Percentiles rank a stretch among this genome's conserved stretches.
Conservation (phyloP, 2,113 vertebrate genomes). For the Pseudonaja textilis region DNA sequence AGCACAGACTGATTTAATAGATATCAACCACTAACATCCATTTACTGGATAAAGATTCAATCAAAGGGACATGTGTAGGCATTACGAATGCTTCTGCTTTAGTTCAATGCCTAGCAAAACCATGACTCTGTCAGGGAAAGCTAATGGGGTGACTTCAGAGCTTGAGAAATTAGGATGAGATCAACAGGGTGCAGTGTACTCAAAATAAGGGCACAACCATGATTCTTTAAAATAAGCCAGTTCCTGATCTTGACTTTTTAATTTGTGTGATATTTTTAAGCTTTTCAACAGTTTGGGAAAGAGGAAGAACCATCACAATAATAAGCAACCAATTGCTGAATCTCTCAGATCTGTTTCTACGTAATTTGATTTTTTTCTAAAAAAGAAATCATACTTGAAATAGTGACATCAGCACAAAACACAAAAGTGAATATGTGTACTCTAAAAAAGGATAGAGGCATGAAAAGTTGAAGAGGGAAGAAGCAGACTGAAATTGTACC, state of each 20-base stretch:
- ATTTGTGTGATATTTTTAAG: not conserved
- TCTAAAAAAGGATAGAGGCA: too few species aligned
- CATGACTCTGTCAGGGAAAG: slow-evolving; percentile 29
- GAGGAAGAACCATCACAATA: not conserved
- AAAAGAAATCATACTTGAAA: slow-evolving; percentile 9
- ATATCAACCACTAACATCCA: not conserved
- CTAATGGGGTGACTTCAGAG: slow-evolving; percentile 12
- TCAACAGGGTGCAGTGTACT: not conserved
- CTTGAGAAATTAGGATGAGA: not conserved
- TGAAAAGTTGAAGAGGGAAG: too few species aligned
- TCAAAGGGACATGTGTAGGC: not conserved
- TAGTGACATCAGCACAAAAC: not conserved
- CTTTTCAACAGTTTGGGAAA: not conserved
- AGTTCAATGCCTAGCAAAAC: not conserved
- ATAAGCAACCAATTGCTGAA: rapidly evolving
- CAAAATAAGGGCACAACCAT: not conserved
- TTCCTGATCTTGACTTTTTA: not conserved
- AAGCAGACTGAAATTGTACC: not conserved
- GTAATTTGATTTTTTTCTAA: slow-evolving; percentile 7
- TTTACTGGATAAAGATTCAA: not conserved
- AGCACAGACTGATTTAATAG: not conserved
- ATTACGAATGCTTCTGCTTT: not conserved
- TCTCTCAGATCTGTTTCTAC: not conserved
- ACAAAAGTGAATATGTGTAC: not conserved
- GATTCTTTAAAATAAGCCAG: not conserved